A percentile compares a stretch with the other conserved stretches of the same genome.
These are phyloP conservation scores for Crax fasciolata DNA, from an alignment of 2,797 vertebrate genomes.

Conservation along the genomic window DNA sequence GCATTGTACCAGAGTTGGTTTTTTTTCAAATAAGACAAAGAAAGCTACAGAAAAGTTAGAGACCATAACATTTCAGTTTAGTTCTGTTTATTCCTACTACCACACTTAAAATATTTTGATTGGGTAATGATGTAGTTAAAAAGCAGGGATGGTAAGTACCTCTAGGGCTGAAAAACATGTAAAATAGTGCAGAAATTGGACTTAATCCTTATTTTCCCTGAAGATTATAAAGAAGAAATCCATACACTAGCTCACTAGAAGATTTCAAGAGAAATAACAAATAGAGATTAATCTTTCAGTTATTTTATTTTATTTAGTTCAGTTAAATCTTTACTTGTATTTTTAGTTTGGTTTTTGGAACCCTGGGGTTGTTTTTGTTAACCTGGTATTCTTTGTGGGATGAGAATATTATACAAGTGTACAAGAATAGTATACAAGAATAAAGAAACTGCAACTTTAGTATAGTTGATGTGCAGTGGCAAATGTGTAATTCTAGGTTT, in stretches of 20 bases:
- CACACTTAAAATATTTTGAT: conserved; percentile 55
- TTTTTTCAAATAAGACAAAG: conserved; percentile 64
- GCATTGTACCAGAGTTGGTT: conserved; percentile 67
- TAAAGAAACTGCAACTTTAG: background rate
- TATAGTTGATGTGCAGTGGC: background rate
- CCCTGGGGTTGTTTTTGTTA: background rate
- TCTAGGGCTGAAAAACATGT: conserved; percentile 2
- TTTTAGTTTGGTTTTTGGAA: background rate
- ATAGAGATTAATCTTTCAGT: background rate
- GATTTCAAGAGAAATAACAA: background rate
- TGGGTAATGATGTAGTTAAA: conserved; percentile 38
- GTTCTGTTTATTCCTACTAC: conserved; percentile 53
- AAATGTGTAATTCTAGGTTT: background rate
- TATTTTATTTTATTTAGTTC: background rate
- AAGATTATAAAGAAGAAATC: background rate
- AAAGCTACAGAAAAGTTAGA: conserved; percentile 65
- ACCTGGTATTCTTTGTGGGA: background rate
- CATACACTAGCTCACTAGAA: background rate
- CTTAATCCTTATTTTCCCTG: background rate
- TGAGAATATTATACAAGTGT: background rate
- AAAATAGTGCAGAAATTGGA: conserved; percentile 5
- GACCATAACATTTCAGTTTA: conserved; percentile 49
- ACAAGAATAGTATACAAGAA: background rate
- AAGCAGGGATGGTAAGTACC: conserved; percentile 14
- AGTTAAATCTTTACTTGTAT: background rate